Conservation (phyloP, 1,140 invertebrate species). For the Chymomyza costata region DNA sequence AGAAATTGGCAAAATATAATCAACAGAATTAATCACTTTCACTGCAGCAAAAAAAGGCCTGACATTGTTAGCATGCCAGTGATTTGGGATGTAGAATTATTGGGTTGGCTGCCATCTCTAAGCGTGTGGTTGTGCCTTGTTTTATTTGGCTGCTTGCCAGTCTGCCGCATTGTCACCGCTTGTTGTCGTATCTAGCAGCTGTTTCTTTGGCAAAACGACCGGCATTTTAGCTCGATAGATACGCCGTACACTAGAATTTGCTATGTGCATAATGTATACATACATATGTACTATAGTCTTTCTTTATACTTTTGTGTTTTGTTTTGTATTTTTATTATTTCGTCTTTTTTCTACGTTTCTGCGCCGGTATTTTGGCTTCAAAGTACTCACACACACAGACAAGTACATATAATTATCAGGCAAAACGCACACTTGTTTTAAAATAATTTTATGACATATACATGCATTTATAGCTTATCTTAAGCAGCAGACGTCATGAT, state of each 20-base stretch:
- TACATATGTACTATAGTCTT: too few species aligned
- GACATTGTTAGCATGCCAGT: constrained; percentile 54
- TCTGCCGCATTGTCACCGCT: constrained; percentile 30
- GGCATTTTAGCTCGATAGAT: constrained; percentile 25
- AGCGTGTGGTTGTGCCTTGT: too few species aligned
- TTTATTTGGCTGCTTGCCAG: constrained; percentile 47
- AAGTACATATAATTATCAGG: neutral
- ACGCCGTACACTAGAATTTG: too few species aligned
- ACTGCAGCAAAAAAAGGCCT: constrained; percentile 29
- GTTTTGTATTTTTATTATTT: neutral
- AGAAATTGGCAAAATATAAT: neutral
- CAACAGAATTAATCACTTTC: constrained; percentile 50
- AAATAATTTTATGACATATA: too few species aligned
- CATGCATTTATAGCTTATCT: too few species aligned
- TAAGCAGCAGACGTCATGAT: too few species aligned
- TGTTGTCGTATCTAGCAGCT: too few species aligned
- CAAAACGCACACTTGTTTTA: too few species aligned
- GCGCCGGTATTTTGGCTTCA: neutral
- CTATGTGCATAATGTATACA: too few species aligned
- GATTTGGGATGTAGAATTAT: constrained; percentile 10
- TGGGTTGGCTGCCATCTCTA: too few species aligned
- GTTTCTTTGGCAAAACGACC: constrained; percentile 28
- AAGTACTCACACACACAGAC: neutral
- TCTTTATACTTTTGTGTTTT: neutral
- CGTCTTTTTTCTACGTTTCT: neutral